A percentile compares a stretch with the other conserved stretches of the same genome.
phyloP scores from a whole-genome alignment of 2,113 vertebrate species.

The Macquaria ambigua region DNA sequence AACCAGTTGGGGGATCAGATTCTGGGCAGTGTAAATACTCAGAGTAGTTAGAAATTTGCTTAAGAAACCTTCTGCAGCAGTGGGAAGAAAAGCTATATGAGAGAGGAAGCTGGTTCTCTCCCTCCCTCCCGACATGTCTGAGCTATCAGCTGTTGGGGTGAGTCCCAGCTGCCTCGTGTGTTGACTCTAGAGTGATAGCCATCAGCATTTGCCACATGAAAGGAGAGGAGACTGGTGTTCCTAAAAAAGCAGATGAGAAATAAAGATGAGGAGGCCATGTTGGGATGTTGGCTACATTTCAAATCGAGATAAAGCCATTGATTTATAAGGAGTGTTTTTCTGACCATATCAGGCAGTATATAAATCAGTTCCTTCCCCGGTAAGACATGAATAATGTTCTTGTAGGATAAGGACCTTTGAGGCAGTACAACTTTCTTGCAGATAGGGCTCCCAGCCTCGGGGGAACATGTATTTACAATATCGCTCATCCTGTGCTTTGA shows the following conservation, averaged over 20 bases:
- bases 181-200: conserved; percentile 83
- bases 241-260: conserved; percentile 72
- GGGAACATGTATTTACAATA: conserved; percentile 66
- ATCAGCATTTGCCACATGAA: conserved; percentile 84
- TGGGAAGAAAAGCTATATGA: conserved; percentile 27
- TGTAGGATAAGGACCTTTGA: conserved; percentile 68
- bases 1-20: background rate
- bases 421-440: conserved; percentile 43
- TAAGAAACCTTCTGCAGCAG: conserved; percentile 34
- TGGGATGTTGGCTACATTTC: conserved; percentile 61
- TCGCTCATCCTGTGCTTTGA: conserved; percentile 74
- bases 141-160: conserved; percentile 82
- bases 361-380: conserved; percentile 68
- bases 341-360: conserved; percentile 59
- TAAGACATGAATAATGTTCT: conserved; percentile 61
- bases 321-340: conserved; percentile 66
- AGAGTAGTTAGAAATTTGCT: conserved; percentile 8
- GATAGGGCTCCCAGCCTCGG: conserved; percentile 31
- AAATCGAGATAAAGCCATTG: conserved; percentile 65
- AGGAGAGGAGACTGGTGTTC: conserved; percentile 71
- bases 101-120: conserved; percentile 52
- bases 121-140: conserved; percentile 67
- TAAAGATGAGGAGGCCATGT: conserved; percentile 62
- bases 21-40: conserved; percentile 9
- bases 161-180: conserved; percentile 80